These are phyloP conservation scores for Labeo calbasu DNA, from an alignment of 2,797 vertebrate genomes.

Conservation along the genomic window DNA sequence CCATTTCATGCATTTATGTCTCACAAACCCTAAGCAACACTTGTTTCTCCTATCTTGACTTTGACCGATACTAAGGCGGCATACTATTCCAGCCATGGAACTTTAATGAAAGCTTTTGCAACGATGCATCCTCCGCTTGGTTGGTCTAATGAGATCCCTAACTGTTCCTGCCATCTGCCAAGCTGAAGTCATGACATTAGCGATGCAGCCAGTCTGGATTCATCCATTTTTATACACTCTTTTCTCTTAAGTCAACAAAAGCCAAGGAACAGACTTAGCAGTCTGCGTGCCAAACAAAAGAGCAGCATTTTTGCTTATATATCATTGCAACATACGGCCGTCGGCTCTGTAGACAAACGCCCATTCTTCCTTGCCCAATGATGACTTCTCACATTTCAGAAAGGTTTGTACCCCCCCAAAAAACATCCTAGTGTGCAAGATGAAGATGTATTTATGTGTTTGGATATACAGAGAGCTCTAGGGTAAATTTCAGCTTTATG, in stretches of 20 bases:
- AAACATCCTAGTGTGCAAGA: not conserved
- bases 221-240: constrained; percentile 68
- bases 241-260: constrained; percentile 65
- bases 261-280: constrained; percentile 42
- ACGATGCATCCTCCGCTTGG: constrained; percentile 77
- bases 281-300: constrained; percentile 57
- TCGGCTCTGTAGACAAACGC: constrained; percentile 32
- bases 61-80: constrained; percentile 76
- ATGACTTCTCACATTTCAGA: constrained; percentile 33
- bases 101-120: constrained; percentile 84
- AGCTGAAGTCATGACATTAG: constrained; percentile 82
- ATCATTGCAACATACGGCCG: constrained; percentile 22
- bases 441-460: constrained; percentile 13
- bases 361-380: constrained; percentile 22
- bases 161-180: constrained; percentile 86
- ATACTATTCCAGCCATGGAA: constrained; percentile 73
- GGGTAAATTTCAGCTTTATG: constrained; percentile 12
- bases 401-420: constrained; percentile 29
- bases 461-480: not conserved
- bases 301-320: constrained; percentile 35
- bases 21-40: constrained; percentile 45
- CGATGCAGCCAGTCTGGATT: constrained; percentile 75
- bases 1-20: constrained; percentile 21
- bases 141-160: constrained; percentile 86
- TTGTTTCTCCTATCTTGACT: constrained; percentile 77